A percentile compares a stretch with the other conserved stretches of the same genome.
These are phyloP conservation scores for Spatulosminthurus flaviceps DNA, from an alignment of 2,888 invertebrate genomes.

Conservation along the genomic window DNA sequence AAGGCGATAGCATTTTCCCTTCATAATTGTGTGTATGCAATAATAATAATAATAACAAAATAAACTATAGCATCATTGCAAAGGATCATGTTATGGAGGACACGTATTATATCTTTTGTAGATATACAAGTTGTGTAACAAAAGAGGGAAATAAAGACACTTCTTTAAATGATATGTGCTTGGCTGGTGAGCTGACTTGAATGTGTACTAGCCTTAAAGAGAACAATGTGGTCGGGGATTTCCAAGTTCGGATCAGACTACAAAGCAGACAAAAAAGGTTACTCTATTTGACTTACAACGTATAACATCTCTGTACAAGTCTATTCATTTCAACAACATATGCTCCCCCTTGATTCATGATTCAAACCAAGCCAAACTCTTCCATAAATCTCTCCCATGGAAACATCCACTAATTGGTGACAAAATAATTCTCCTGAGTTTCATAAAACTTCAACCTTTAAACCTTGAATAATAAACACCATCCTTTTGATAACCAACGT, in stretches of 20 bases:
- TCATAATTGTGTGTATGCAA: no score
- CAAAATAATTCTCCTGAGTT: conserved; percentile 50
- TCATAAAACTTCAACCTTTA: conserved; percentile 22
- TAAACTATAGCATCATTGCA: no score
- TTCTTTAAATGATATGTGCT: background rate
- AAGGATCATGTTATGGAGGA: no score
- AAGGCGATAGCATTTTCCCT: no score
- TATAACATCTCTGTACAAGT: conserved; percentile 11
- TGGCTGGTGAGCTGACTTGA: background rate
- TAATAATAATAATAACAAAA: no score
- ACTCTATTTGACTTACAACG: background rate
- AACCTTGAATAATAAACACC: background rate
- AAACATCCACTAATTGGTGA: conserved; percentile 51
- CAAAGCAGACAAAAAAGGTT: conserved; percentile 15
- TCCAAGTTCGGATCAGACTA: conserved; percentile 18
- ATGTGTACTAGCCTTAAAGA: background rate
- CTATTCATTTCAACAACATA: conserved; percentile 40
- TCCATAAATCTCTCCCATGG: conserved; percentile 38
- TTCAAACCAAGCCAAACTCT: conserved; percentile 31
- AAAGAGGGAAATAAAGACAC: conserved; percentile 4
- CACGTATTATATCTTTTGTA: no score
- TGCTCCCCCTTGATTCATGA: conserved; percentile 41
- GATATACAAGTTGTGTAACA: background rate
- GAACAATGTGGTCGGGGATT: conserved; percentile 12
- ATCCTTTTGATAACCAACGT: background rate